Base-by-base conservation (phyloP, 2,113 vertebrate species). In the Paradisaea rubra region DNA sequence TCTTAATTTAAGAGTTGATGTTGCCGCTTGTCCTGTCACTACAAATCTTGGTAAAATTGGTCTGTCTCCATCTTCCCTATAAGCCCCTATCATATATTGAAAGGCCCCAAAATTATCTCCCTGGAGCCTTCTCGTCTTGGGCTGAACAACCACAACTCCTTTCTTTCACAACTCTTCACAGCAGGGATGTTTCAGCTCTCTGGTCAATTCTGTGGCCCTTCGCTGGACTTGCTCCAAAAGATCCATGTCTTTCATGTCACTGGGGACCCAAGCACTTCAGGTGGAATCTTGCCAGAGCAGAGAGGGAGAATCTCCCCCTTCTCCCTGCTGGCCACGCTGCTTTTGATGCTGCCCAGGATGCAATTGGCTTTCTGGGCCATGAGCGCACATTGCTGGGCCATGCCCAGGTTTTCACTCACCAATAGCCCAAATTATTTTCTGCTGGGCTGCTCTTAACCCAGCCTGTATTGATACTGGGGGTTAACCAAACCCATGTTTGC, bases 351-450 rank as follows among this genome's bases (percentile, higher is more conserved):
- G 27, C 11, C 31, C 11, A 65, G 52, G 8, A n/a, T 44, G 15
- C 3, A 2, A 5, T n/a, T 74, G 33, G 13, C 15, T 11, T 79
- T 93, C 35, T 65, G 28, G 14, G 25, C 39, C 60, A 9, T 6
- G 0, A 37, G 14, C 0, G 0, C 35, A 14, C 8, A 5, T 24
- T 52, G 25, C 13, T 2, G 4, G 9, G 4, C 89, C 3, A 0
- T n/a, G 30, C 22, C 23, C 20, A 56, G 4, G 6, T 66, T 74
- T 73, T 47, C 22, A 45, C 61, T 35, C 33, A 21, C 9, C 3
- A 8, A 9, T 49, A 61, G 4, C 8, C 17, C 52, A 63, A 35
- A 25, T 83, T 23, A 7, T 74, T 69, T 50, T 76, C 8, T 5
- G 0, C 20, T 3, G 3, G 6, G 13, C 52, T 66, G 42, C 20